Evolutionary conservation across 2,888 invertebrate species (phyloP), one percentile per base, ranked within the genome.

Genomic region (Camptogramma bilineatum): DNA sequence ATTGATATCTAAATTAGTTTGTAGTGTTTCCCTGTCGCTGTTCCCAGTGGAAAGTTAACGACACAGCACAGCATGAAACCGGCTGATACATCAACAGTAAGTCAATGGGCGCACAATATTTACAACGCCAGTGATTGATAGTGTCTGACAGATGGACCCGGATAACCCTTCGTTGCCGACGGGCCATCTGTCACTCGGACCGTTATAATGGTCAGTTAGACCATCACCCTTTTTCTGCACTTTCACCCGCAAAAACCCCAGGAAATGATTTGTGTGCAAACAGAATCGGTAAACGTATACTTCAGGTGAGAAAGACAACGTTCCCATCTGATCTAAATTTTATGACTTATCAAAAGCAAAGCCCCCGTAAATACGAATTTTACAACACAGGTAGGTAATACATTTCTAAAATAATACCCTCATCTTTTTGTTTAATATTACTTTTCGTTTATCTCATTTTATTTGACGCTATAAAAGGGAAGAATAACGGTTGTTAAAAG

Each of bases 381-480:
- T 81, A 84, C 73, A 79, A 74, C 82, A 62, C 66, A 79, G 77
- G 80, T 83, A 82, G 74, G 79, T 83, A 82, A 83, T 82, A 79
- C 74, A 77, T 79, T 77, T 75, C 77, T 76, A 80, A 86, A 88
- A 84, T 84, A 84, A 85, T 84, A 79, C 79, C 82, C 82, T 84
- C 82, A 84, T 84, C 81, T 84, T 84, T 72, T 84, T 84, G 83
- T 83, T 81, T 83, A 85, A 85, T 88, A 88, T 87, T 86, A 85
- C 86, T 82, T 85, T 87, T 78, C 82, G 84, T 88, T 87, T 83
- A 85, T 89, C 83, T 80, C 82, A 84, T 90, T 91, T 91, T 90
- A 91, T 91, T 90, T 83, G 86, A 82, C 75, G 86, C 85, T 82
- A 89, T 91, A 91, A 92, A 91, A 89, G 87, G 87, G 84, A 86